phyloP scores from a whole-genome alignment of 2,888 invertebrate genomes.

The Kryphioiulus occultus region DNA sequence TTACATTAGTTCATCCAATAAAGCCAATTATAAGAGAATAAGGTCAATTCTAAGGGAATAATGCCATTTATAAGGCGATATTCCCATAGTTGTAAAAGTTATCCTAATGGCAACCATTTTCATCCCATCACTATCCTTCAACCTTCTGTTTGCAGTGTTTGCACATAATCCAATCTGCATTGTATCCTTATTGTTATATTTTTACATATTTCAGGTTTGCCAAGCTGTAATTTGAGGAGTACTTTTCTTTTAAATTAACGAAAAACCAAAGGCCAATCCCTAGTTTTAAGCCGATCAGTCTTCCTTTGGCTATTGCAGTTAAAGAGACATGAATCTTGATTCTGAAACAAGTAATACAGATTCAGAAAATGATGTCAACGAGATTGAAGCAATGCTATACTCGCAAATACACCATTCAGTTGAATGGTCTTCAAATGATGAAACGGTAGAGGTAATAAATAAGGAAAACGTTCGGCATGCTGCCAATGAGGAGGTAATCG shows the following conservation, averaged over 20 bases:
- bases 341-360: not conserved
- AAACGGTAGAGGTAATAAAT: not conserved
- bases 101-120: too few species aligned
- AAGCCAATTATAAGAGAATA: too few species aligned
- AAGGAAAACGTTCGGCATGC: not conserved
- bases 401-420: constrained; percentile 32
- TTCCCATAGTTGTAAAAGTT: too few species aligned
- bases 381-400: constrained; percentile 42
- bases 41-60: too few species aligned
- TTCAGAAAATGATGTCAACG: not conserved
- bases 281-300: too few species aligned
- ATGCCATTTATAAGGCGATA: too few species aligned
- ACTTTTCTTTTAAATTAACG: not conserved
- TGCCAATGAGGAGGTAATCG: not conserved
- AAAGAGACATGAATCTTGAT: not conserved
- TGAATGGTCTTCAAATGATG: not conserved
- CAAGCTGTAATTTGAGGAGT: not conserved
- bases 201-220: not conserved
- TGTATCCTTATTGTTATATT: not conserved
- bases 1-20: too few species aligned
- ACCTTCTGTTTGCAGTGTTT: too few species aligned
- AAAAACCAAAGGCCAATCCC: not conserved
- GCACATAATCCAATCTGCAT: too few species aligned
- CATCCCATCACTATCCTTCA: too few species aligned
- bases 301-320: too few species aligned